A percentile compares a stretch with the other conserved stretches of the same genome.
These are phyloP conservation scores for Porites cylindrica DNA, from an alignment of 92 coral and sea anemone species.

Conservation along the genomic window DNA sequence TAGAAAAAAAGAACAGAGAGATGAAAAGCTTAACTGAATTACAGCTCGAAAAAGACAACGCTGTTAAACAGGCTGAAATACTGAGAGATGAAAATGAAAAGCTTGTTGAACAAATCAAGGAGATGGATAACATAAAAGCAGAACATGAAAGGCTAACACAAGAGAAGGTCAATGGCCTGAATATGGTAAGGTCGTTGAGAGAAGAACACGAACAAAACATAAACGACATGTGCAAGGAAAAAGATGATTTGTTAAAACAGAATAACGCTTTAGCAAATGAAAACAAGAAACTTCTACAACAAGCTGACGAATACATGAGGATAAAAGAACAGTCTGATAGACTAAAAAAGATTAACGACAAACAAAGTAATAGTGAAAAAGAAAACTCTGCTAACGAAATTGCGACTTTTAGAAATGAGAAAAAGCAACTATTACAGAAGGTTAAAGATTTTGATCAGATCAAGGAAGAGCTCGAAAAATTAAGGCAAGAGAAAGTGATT, in stretches of 20 bases:
- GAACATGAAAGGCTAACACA: constrained; percentile 1
- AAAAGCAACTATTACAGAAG: background rate
- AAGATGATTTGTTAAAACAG: background rate
- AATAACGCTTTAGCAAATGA: constrained; percentile 7
- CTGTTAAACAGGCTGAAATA: constrained; percentile 11
- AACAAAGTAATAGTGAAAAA: constrained; percentile 8
- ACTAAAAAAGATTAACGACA: background rate
- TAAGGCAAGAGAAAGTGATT: constrained; percentile 16
- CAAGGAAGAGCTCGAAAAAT: constrained; percentile 14
- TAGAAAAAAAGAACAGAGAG: constrained; percentile 12
- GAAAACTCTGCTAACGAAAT: background rate
- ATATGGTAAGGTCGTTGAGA: background rate
- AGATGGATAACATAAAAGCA: background rate
- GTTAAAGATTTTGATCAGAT: background rate
- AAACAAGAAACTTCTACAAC: constrained; percentile 13
- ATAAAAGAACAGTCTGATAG: background rate
- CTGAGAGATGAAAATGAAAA: constrained; percentile 6
- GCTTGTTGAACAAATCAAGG: constrained; percentile 32
- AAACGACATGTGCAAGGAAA: background rate
- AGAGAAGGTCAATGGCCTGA: constrained; percentile 7
- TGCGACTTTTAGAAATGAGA: constrained; percentile 20
- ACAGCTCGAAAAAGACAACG: constrained; percentile 25
- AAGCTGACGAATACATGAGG: constrained; percentile 4
- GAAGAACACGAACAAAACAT: constrained; percentile 11
- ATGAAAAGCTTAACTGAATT: background rate